Conservation (phyloP, 2,797 vertebrate genomes). For the Labroides dimidiatus region DNA sequence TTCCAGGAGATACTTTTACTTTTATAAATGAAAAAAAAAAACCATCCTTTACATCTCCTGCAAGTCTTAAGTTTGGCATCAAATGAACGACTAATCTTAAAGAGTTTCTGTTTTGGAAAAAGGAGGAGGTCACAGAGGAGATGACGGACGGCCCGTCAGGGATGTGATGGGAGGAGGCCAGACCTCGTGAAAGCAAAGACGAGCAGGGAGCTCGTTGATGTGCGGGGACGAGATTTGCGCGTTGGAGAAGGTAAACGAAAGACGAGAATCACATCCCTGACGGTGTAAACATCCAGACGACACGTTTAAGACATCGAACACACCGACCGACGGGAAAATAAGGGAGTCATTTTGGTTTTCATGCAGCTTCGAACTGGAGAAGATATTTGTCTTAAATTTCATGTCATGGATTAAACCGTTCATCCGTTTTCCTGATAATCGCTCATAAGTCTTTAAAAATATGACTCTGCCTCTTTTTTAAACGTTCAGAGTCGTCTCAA, state of each 20-base stretch:
- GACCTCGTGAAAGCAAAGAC: slow-evolving; percentile 7
- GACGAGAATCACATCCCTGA: slow-evolving; percentile 37
- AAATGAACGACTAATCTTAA: not conserved
- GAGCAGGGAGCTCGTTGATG: not conserved
- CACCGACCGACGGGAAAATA: slow-evolving; percentile 5
- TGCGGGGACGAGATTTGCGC: slow-evolving; percentile 12
- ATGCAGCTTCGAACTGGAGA: slow-evolving; percentile 34
- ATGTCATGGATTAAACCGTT: not conserved
- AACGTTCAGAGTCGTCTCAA: no score
- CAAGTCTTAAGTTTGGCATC: no score
- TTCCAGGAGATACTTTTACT: not conserved
- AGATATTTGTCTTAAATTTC: no score
- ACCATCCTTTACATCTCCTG: no score
- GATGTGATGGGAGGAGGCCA: slow-evolving; percentile 42
- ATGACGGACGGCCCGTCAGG: slow-evolving; percentile 37
- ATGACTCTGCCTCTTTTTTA: no score
- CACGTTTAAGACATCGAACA: slow-evolving; percentile 31
- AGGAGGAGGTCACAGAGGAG: slow-evolving; percentile 39
- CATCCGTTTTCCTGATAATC: no score
- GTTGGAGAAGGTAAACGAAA: not conserved
- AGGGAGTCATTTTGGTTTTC: not conserved
- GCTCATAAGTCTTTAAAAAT: no score
- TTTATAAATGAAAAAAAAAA: not conserved
- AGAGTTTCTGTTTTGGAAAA: not conserved
- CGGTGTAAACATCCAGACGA: slow-evolving; percentile 25